Conservation (phyloP, 2,113 vertebrate species). For the Bos taurus region ARS-UCD2.0 NC_037338.1:101367001-101367500, state of each 20-base stretch:
- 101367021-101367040: not conserved
- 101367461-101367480: fast-evolving
- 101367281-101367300: not conserved
- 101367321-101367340: not conserved
- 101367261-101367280: not conserved
- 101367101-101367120: not conserved
- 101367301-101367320: not conserved
- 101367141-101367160: not conserved
- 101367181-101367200: not conserved
- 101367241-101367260: not conserved
- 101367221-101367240: not conserved
- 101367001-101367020: not conserved
- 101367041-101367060: not conserved
- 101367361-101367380: not conserved
- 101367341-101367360: not conserved
- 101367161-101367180: not conserved
- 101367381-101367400: not conserved
- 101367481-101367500: fast-evolving
- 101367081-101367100: fast-evolving
- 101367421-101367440: fast-evolving
- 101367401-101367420: not conserved
- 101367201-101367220: not conserved
- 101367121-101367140: not conserved
- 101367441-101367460: not conserved
- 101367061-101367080: not conserved